Evolutionary conservation across 1,140 invertebrate genomes (phyloP).

Genomic region (Heliothis subflexa): DNA sequence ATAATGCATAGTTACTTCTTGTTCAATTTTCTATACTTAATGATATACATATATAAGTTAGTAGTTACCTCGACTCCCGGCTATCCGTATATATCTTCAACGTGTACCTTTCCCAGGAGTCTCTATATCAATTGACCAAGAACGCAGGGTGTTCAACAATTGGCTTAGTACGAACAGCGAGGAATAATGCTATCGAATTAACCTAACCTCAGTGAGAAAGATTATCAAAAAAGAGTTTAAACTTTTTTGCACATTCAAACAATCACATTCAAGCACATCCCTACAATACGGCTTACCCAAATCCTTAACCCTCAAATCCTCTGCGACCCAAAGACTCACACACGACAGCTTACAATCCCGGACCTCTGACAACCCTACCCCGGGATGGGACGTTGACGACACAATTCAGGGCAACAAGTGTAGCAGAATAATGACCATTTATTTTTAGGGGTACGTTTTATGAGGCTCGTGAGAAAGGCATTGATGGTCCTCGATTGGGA

Average conservation of each 20-base stretch:
- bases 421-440: slow-evolving; percentile 47
- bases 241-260: not conserved
- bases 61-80: no score
- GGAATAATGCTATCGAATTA: no score
- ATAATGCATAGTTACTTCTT: no score
- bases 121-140: no score
- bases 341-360: not conserved
- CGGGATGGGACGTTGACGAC: slow-evolving; percentile 41
- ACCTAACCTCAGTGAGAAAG: no score
- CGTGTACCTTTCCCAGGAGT: no score
- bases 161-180: no score
- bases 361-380: slow-evolving; percentile 40
- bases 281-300: not conserved
- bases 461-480: slow-evolving; percentile 25
- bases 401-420: slow-evolving; percentile 48
- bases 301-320: slow-evolving; percentile 17
- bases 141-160: no score
- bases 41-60: no score
- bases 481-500: slow-evolving; percentile 36
- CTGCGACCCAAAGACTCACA: slow-evolving; percentile 28
- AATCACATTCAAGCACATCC: slow-evolving; percentile 1
- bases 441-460: slow-evolving; percentile 47
- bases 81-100: no score
- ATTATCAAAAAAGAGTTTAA: no score
- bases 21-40: no score